A percentile compares a stretch with the other conserved stretches of the same genome.
phyloP scores from a whole-genome alignment of 2,888 invertebrate species.

The Eupithecia dodoneata region DNA sequence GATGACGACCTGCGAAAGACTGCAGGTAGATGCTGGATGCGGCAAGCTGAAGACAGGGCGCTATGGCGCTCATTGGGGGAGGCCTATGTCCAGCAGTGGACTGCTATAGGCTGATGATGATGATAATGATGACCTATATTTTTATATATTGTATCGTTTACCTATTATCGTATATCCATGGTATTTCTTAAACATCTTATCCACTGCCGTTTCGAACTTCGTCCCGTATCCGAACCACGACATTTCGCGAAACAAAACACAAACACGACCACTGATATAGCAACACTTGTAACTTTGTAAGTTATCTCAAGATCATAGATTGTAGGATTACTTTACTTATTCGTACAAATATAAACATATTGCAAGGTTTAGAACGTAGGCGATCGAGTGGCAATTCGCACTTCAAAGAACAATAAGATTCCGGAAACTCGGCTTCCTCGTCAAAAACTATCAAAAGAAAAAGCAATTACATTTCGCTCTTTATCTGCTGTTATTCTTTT shows the following conservation, averaged over 20 bases:
- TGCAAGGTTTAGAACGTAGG: constrained; percentile 1
- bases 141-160: constrained; percentile 40
- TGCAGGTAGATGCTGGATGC: no score
- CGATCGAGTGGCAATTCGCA: not conserved
- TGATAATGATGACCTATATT: no score
- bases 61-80: no score
- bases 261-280: constrained; percentile 6
- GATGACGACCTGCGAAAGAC: no score
- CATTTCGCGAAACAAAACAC: constrained; percentile 43
- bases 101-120: no score
- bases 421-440: constrained; percentile 5
- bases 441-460: constrained; percentile 2
- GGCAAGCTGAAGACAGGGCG: no score
- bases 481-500: constrained; percentile 15
- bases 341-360: not conserved
- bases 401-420: not conserved
- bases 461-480: constrained; percentile 23
- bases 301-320: constrained; percentile 8
- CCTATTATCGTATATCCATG: constrained; percentile 71
- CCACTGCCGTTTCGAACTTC: constrained; percentile 58
- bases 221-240: constrained; percentile 51
- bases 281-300: constrained; percentile 9
- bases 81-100: no score
- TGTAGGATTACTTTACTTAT: not conserved
- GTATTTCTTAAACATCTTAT: constrained; percentile 62